Conservation (phyloP, 2,797 vertebrate species). For the Aldrovandia affinis region DNA sequence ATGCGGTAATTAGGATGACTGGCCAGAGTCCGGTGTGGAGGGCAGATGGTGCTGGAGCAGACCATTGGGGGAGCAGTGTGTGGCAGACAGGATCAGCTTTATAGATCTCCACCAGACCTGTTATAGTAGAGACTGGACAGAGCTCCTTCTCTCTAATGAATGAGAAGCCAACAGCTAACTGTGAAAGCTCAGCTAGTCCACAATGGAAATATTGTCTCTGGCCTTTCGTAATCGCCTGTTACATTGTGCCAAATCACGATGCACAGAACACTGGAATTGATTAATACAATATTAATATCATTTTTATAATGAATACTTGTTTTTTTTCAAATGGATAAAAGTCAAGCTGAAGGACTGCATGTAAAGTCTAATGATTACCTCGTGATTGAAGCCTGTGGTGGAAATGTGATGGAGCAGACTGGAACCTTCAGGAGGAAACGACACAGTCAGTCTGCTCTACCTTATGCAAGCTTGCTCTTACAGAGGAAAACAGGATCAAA, state of each 20-base stretch:
- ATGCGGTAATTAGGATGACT: constrained; percentile 1
- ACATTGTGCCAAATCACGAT: background rate
- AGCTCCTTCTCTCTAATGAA: background rate
- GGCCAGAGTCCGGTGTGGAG: background rate
- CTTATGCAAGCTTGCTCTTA: background rate
- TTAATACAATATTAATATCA: background rate
- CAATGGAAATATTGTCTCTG: background rate
- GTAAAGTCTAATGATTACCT: background rate
- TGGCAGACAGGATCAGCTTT: background rate
- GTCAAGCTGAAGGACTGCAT: background rate
- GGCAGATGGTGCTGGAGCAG: background rate
- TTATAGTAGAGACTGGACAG: background rate
- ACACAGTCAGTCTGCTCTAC: background rate
- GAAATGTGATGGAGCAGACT: background rate
- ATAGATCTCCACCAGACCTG: background rate
- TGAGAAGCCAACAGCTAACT: background rate
- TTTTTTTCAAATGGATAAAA: constrained; percentile 2
- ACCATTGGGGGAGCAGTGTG: background rate
- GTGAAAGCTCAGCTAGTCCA: background rate
- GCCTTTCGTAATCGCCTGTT: background rate
- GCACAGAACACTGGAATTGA: background rate
- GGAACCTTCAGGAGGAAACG: background rate
- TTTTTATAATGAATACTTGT: background rate
- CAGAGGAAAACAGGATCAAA: background rate
- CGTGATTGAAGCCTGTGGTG: no score